Evolutionary conservation across 2,797 vertebrate species (phyloP).

Genomic region (Notoglanidium macrostoma): DNA sequence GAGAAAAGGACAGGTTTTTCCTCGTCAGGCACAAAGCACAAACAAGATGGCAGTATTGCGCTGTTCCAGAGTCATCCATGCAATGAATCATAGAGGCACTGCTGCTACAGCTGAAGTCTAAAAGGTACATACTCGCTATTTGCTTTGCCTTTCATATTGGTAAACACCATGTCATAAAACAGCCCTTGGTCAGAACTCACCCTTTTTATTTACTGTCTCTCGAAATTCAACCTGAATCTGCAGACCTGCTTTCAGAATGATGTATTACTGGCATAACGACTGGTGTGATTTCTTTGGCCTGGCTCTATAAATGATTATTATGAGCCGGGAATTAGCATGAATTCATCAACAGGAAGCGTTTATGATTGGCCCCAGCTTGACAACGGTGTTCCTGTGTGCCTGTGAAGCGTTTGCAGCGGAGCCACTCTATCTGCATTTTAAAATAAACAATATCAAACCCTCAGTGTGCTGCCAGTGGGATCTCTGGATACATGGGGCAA

Average conservation of each 20-base stretch:
- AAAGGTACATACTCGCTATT: neutral
- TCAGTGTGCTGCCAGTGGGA: slow-evolving; percentile 64
- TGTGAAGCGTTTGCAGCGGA: slow-evolving; percentile 51
- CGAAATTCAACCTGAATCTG: neutral
- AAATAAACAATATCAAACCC: slow-evolving; percentile 66
- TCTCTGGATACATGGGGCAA: slow-evolving; percentile 55
- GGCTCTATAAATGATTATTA: slow-evolving; percentile 53
- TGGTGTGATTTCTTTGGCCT: slow-evolving; percentile 26
- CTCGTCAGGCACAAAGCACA: neutral
- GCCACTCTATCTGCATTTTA: slow-evolving; percentile 57
- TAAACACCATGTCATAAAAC: slow-evolving; percentile 21
- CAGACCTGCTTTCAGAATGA: slow-evolving; percentile 44
- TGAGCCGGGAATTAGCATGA: slow-evolving; percentile 51
- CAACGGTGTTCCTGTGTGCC: slow-evolving; percentile 67
- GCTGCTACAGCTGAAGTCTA: slow-evolving; percentile 10
- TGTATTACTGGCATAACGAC: neutral
- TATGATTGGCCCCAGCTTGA: slow-evolving; percentile 63
- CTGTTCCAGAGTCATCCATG: slow-evolving; percentile 57
- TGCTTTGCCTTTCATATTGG: slow-evolving; percentile 3
- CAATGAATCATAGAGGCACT: slow-evolving; percentile 46
- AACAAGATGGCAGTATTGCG: slow-evolving; percentile 50
- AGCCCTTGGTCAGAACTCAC: neutral
- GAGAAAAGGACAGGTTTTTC: neutral
- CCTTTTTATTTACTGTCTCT: neutral
- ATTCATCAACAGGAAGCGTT: slow-evolving; percentile 60